Conservation (phyloP, 2,113 vertebrate species). For the Nothobranchius kuhntae region DNA sequence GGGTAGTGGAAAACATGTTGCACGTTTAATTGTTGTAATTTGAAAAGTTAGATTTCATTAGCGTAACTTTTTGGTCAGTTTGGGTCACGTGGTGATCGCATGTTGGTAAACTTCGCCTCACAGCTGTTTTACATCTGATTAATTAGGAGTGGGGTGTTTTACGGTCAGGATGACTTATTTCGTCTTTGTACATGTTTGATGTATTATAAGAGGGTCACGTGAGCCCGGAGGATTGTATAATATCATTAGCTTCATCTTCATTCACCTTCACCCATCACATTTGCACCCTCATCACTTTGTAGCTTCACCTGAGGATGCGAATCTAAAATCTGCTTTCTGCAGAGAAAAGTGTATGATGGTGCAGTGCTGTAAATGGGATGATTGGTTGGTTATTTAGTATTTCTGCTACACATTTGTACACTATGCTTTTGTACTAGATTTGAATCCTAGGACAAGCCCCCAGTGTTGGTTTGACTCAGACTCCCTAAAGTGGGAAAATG, state of each 20-base stretch:
- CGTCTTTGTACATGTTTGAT: not conserved
- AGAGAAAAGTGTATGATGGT: no score
- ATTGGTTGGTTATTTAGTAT: no score
- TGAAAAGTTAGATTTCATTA: not conserved
- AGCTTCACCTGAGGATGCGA: no score
- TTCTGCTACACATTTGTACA: no score
- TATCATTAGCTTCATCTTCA: slow-evolving; percentile 30
- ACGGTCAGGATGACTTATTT: not conserved
- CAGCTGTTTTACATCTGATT: not conserved
- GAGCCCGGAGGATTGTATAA: slow-evolving; percentile 44
- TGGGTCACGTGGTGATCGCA: slow-evolving; percentile 22
- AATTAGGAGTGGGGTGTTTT: not conserved
- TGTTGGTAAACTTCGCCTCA: not conserved
- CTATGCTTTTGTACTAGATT: no score
- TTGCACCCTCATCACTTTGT: slow-evolving; percentile 3
- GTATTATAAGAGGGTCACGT: not conserved
- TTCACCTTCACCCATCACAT: not conserved
- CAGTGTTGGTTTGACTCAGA: no score
- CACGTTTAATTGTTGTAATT: no score
- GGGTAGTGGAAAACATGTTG: no score
- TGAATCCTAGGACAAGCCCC: no score
- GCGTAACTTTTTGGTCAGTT: slow-evolving; percentile 17
- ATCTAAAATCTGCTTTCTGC: no score
- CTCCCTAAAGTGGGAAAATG: no score
- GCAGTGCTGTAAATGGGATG: no score